Percentiles rank a stretch among this genome's conserved stretches.
Evolutionary conservation across 2,113 vertebrate genomes (phyloP).

Genomic region (Pteruthius melanotis): DNA sequence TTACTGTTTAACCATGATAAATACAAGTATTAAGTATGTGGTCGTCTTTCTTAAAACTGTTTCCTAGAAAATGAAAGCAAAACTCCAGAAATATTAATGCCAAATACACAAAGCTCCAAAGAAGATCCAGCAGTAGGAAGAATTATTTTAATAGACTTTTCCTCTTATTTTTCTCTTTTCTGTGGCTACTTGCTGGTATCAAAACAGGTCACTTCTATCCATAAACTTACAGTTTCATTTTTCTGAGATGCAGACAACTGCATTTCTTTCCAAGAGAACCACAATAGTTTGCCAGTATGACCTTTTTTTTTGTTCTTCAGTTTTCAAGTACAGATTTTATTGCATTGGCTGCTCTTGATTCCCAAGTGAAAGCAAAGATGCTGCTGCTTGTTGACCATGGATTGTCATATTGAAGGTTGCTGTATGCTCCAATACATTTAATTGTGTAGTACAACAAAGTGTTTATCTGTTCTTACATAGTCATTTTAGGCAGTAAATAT

Average conservation of each 20-base stretch:
- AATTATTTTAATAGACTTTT: neutral
- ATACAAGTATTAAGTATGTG: neutral
- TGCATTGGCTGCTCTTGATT: neutral
- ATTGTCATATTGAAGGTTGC: neutral
- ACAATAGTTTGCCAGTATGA: neutral
- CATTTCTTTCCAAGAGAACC: neutral
- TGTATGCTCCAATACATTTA: neutral
- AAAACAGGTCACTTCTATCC: neutral
- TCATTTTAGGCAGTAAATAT: neutral
- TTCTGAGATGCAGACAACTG: neutral
- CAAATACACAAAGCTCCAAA: neutral
- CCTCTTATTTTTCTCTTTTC: neutral
- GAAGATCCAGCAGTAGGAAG: neutral
- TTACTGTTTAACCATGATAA: neutral
- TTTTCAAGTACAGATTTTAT: neutral
- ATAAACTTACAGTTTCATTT: neutral
- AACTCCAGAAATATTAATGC: neutral
- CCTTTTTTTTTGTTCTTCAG: neutral
- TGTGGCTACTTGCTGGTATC: neutral
- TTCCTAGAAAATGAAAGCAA: neutral
- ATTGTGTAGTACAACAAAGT: neutral
- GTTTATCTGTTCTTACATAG: neutral
- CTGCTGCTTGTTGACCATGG: neutral
- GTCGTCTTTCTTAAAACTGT: neutral
- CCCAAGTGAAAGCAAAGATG: neutral